Base-by-base conservation (phyloP, 2,888 invertebrate genomes). In the Leptopterna dolabrata region DNA sequence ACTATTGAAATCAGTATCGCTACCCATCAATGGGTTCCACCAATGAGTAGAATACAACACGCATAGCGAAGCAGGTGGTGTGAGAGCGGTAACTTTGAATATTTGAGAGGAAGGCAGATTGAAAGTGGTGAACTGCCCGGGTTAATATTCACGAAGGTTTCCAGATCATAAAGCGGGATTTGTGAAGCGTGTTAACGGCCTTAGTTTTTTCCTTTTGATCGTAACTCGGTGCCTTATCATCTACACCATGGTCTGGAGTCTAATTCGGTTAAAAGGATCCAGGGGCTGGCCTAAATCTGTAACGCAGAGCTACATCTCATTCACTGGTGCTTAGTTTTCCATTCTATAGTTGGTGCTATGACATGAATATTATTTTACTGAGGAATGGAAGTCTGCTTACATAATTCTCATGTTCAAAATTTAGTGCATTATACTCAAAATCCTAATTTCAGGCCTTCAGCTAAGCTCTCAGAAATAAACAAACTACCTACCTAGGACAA, bases 171-270 rank as follows among this genome's bases (percentile, higher is more conserved):
- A 55, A 55, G 55, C 19, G 16, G 55, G 55, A 55, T 55, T 55
- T 55, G 55, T 55, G 55, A 55, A 55, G 55, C 55, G 55, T 55
- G 55, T 55, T 55, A 55, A 55, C 55, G 55, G 55, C 55, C 55
- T 55, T 19, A n/a, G 24, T 55, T 19, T 55, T n/a, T 55, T 55
- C 16, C 19, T 55, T 55, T 55, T 19, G n/a, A 55, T 55, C 55
- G 19, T 55, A 19, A 55, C 55, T 55, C 19, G 55, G 19, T 55
- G 55, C 19, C 55, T 47, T 55, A 55, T 24, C 55, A 55, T 55
- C 6, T 55, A n/a, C 55, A 55, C n/a, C 16, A 55, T 19, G 47
- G 24, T 19, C 24, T 55, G 55, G 36, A 24, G 55, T 19, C 24
- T 55, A 55, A 55, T 55, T 55, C 55, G 55, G 55, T 55, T 55